A percentile compares a stretch with the other conserved stretches of the same genome.
Evolutionary conservation across 2,888 invertebrate genomes (phyloP).

Genomic region (Thelaira solivaga): DNA sequence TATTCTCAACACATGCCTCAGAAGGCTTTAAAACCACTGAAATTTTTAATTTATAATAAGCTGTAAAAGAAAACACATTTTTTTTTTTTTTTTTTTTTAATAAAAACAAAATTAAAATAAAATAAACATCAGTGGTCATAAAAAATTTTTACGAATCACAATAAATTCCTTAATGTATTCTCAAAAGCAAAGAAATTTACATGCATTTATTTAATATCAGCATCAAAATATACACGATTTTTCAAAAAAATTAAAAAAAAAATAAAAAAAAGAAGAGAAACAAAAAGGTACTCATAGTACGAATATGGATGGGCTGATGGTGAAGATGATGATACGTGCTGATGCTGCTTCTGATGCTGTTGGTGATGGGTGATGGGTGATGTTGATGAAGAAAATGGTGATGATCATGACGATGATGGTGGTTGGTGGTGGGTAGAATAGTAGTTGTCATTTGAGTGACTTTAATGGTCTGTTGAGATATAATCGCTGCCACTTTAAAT

Average conservation of each 20-base stretch:
- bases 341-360: slow-evolving; percentile 17
- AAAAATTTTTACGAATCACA: slow-evolving; percentile 41
- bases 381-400: neutral
- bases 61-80: slow-evolving; percentile 11
- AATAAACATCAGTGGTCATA: slow-evolving; percentile 27
- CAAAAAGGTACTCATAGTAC: too few species aligned
- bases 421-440: slow-evolving; percentile 65
- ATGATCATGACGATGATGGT: slow-evolving; percentile 14
- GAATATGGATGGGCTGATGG: slow-evolving; percentile 15
- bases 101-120: too few species aligned
- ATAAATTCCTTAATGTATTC: slow-evolving; percentile 54
- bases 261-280: too few species aligned
- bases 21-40: slow-evolving; percentile 22
- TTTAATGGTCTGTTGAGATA: slow-evolving; percentile 77
- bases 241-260: too few species aligned
- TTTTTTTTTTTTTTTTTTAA: too few species aligned
- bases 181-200: slow-evolving; percentile 42
- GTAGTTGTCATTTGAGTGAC: slow-evolving; percentile 76
- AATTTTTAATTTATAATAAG: slow-evolving; percentile 47
- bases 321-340: slow-evolving; percentile 42
- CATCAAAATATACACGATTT: slow-evolving; percentile 2
- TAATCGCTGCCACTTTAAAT: slow-evolving; percentile 77
- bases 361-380: too few species aligned
- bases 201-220: slow-evolving; percentile 41
- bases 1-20: slow-evolving; percentile 16